Evolutionary conservation across 2,797 vertebrate genomes (phyloP).

Genomic region (Picus viridis): DNA sequence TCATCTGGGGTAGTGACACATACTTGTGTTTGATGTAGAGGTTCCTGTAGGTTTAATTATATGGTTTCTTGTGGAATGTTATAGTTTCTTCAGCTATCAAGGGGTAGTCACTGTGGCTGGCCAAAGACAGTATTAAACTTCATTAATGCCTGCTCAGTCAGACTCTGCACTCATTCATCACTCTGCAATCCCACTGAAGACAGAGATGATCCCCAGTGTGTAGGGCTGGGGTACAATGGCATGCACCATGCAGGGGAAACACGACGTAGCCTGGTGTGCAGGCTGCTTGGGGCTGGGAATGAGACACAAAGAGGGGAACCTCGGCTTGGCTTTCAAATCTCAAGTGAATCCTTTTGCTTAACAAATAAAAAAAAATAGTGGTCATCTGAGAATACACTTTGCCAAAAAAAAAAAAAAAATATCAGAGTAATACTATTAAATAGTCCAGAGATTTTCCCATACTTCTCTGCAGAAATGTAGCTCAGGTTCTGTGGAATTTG

Average conservation of each 20-base stretch:
- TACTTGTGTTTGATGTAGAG: constrained; percentile 51
- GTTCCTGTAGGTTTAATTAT: constrained; percentile 64
- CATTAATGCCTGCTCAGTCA: constrained; percentile 30
- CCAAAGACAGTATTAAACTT: constrained; percentile 46
- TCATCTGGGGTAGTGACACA: constrained; percentile 56
- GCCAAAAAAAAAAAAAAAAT: neutral
- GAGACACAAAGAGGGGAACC: neutral
- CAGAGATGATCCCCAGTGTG: neutral
- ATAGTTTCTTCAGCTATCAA: constrained; percentile 48
- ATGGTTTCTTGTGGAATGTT: constrained; percentile 59
- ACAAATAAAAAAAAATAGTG: neutral
- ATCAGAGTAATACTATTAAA: neutral
- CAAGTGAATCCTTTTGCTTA: neutral
- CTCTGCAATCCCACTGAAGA: neutral
- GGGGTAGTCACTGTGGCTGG: constrained; percentile 24
- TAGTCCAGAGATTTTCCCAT: neutral
- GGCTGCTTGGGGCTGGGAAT: neutral
- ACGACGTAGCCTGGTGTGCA: rapidly evolving
- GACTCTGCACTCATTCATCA: constrained; percentile 49
- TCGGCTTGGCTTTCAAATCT: neutral
- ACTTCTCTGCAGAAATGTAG: neutral
- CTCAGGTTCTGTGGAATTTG: neutral
- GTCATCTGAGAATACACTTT: neutral
- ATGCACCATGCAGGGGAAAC: rapidly evolving
- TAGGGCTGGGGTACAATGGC: neutral